Percentiles rank a stretch among this genome's conserved stretches.
Evolutionary conservation across 2,888 invertebrate species (phyloP).

Genomic region (Cylindroiulus punctatus): DNA sequence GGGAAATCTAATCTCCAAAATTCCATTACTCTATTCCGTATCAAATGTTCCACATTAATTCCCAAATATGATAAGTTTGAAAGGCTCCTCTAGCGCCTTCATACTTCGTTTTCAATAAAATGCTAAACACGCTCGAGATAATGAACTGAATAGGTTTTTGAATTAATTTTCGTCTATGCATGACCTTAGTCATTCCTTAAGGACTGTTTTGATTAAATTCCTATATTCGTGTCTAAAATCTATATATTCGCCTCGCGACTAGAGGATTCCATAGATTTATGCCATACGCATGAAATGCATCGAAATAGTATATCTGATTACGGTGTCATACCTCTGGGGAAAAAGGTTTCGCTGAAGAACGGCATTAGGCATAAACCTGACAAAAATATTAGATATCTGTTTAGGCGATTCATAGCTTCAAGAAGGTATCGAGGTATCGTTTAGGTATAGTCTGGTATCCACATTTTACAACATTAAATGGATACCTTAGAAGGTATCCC

Average conservation of each 20-base stretch:
- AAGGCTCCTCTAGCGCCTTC: not conserved
- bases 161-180: slow-evolving; percentile 24
- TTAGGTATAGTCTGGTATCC: no score
- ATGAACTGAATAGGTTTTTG: slow-evolving; percentile 37
- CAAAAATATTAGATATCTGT: no score
- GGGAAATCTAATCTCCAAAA: not conserved
- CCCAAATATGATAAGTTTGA: slow-evolving; percentile 21
- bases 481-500: no score
- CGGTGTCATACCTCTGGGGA: not conserved
- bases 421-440: no score
- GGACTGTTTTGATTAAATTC: slow-evolving; percentile 44
- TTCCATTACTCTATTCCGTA: not conserved
- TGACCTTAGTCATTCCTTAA: slow-evolving; percentile 43
- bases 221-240: not conserved
- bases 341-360: not conserved
- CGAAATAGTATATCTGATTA: slow-evolving; percentile 38
- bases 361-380: not conserved
- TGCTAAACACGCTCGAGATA: slow-evolving; percentile 40
- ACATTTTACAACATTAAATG: no score
- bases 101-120: slow-evolving; percentile 14
- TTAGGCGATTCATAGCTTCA: no score
- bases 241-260: slow-evolving; percentile 2
- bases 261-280: slow-evolving; percentile 39
- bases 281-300: slow-evolving; percentile 31
- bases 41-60: slow-evolving; percentile 13